Base-by-base conservation (phyloP, 2,113 vertebrate genomes). In the Psittacus erithacus region DNA sequence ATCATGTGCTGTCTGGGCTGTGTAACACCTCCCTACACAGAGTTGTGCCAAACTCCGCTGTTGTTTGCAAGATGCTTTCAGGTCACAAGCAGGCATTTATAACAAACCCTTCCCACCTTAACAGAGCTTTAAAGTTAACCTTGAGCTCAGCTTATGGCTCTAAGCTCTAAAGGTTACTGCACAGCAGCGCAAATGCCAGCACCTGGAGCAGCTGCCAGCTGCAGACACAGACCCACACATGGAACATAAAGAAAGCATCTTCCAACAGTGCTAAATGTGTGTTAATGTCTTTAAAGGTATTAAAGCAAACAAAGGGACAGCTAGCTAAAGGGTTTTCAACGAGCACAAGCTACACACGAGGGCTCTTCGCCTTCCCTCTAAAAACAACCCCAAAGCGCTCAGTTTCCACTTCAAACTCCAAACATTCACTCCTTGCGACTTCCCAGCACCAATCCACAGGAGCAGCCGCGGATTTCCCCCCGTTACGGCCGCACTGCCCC, bases 261-360 rank as follows among this genome's bases (percentile, higher is more conserved):
- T 47, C 11, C 13, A 55, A 18, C 12, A 18, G 6, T 5, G 2
- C 19, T 15, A 68, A 47, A 15, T 0, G 1, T 0, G 7, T 0
- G 39, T 80, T 7, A 3, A 4, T 27, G 55, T 46, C 25, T 16
- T 35, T 17, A 20, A 57, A 29, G 0, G 2, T 23, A 59, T 35
- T 11, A 10, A 13, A 24, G 22, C 57, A 35, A 59, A 59, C 57
- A 59, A 59, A 35, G 22, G 57, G 9, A 2, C 22, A 15, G 33
- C 57, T 15, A 23, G 33, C 57, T n/a, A 15, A 35, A 9, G 20
- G 33, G 33, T 3, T 41, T 17, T 8, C 17, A 5, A 39, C 12
- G 13, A 64, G 17, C 11, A 4, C n/a, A 4, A 47, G 10, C 43
- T 5, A 19, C 7, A 8, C 23, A 0, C 17, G 0, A 11, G 3